Evolutionary conservation across 1,140 invertebrate species (phyloP), one percentile per base, ranked within the genome.

Genomic region (Pachypsylla venusta): DNA sequence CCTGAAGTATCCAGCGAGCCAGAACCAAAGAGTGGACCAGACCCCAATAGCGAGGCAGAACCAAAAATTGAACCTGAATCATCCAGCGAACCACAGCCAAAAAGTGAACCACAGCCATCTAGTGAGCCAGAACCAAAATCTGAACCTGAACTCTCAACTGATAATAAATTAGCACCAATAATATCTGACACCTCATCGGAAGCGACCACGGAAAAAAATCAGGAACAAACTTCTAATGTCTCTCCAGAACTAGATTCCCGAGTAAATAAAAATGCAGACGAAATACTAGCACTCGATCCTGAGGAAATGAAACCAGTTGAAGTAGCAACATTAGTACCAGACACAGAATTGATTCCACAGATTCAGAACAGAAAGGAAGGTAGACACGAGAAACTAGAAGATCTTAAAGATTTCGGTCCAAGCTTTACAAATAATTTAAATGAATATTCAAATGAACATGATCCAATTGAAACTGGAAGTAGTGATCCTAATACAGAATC

Each of bases 1-100:
- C 62, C 68, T 2, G 64, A 70, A 63, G 63, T 69, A 27, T 63
- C 63, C 42, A 25, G 48, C n/a, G 57, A 60, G 54, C 30, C 54
- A 13, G 22, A 3, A 27, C 19, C 62, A 26, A 60, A 65, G 54
- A 58, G 54, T 42, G 55, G 58, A 58, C 61, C 58, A 54, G 59
- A 64, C 24, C 57, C 60, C 22, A 30, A 54, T 22, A 13, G 48
- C 5, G 54, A 25, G 28, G 16, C 20, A 19, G 53, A 59, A 26
- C 54, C 28, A 10, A 19, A 58, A 24, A n/a, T 42, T 25, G 35
- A 59, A 42, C 42, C 30, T 35, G 19, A 53, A 40, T 20, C 58
- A 2, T 19, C 25, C 13, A 14, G 19, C 5, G 48, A 64, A 40
- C 58, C 53, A 28, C 27, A 54, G 25, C 25, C 60, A 42, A 26